These are phyloP conservation scores for Dicrostonyx torquatus DNA, from an alignment of 2,797 vertebrate genomes.

Conservation along the genomic window DNA sequence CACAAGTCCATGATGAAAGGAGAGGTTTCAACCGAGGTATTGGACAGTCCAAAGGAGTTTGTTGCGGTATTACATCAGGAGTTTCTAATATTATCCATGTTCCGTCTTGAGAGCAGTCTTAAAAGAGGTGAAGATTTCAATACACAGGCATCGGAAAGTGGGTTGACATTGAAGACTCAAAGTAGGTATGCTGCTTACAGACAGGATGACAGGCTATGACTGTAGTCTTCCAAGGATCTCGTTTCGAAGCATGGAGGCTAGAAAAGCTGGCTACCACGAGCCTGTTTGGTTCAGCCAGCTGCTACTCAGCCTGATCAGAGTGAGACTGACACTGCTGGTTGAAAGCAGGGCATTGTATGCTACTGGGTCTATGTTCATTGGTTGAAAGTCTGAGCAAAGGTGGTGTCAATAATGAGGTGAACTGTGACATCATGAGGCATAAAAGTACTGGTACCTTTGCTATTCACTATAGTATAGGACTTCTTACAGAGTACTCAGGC, in stretches of 20 bases:
- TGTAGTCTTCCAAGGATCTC: not conserved
- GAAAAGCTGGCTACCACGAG: not conserved
- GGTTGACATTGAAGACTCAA: not conserved
- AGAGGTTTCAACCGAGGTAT: not conserved
- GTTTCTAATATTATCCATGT: not conserved
- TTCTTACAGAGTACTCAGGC: not conserved
- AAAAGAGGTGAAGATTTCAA: not conserved
- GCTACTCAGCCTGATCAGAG: not conserved
- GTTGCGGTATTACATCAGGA: not conserved
- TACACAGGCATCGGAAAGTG: not conserved
- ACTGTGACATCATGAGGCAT: constrained; percentile 19
- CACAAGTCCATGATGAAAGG: not conserved
- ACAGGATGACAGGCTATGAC: not conserved
- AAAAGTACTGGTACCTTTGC: not conserved
- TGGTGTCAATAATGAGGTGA: constrained; percentile 16
- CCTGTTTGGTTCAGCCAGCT: not conserved
- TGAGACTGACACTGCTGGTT: not conserved
- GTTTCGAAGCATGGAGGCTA: not conserved
- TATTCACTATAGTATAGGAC: not conserved
- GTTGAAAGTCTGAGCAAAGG: constrained; percentile 13
- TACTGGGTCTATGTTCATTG: not conserved
- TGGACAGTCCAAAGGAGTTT: not conserved
- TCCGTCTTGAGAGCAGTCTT: not conserved
- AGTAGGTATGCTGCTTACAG: not conserved
- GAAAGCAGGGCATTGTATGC: not conserved